These are phyloP conservation scores for Cryptophagus acutangulus DNA, from an alignment of 2,888 invertebrate species.

Conservation along the genomic window DNA sequence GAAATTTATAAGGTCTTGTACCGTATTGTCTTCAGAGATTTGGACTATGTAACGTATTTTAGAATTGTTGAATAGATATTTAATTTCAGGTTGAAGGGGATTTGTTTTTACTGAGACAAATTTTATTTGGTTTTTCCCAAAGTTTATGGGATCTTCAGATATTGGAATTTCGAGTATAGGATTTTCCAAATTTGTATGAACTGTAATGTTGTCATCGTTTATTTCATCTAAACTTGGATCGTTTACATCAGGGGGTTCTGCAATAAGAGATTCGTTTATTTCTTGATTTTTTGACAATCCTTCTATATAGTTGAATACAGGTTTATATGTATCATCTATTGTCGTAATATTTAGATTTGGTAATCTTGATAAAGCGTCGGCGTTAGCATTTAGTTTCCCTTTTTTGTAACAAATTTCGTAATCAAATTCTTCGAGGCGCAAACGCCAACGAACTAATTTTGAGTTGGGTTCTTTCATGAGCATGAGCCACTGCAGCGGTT, in stretches of 20 bases:
- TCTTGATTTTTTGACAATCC: background rate
- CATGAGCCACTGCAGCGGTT: conserved; percentile 7
- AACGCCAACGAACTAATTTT: conserved; percentile 9
- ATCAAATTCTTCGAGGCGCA: conserved; percentile 5
- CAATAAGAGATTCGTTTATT: background rate
- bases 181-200: conserved; percentile 3
- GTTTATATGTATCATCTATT: background rate
- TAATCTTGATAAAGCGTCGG: conserved; percentile 2
- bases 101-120: background rate
- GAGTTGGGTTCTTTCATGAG: conserved; percentile 14
- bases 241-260: background rate
- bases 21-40: background rate
- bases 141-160: background rate
- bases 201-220: background rate
- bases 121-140: conserved; percentile 1
- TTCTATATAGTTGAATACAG: conserved; percentile 3
- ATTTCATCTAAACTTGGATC: too few species aligned
- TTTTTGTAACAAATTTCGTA: conserved; percentile 6
- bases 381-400: background rate
- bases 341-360: too few species aligned
- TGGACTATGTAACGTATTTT: background rate
- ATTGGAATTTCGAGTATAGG: conserved; percentile 7
- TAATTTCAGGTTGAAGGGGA: background rate
- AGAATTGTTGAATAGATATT: background rate
- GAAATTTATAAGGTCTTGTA: background rate